Conservation (phyloP, 2,113 vertebrate genomes). For the Grus americana region DNA sequence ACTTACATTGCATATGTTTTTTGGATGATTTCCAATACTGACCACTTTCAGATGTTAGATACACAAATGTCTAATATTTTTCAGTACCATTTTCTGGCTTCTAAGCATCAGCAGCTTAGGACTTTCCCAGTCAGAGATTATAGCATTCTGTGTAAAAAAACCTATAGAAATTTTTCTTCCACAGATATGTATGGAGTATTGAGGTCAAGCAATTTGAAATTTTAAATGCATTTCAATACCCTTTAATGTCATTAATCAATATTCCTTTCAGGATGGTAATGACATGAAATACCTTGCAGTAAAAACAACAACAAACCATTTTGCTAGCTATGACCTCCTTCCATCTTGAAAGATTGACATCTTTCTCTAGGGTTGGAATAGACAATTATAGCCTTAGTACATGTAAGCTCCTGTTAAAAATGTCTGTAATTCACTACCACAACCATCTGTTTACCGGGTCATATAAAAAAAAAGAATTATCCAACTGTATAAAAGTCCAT, state of each 20-base stretch:
- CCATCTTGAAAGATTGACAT: not conserved
- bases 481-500: not conserved
- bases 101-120: not conserved
- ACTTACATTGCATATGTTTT: not conserved
- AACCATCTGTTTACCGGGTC: not conserved
- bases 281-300: not conserved
- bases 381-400: not conserved
- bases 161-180: not conserved
- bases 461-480: not conserved
- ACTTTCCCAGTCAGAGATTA: not conserved
- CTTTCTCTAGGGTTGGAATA: not conserved
- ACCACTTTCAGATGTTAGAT: constrained; percentile 2
- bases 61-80: not conserved
- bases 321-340: not conserved
- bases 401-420: not conserved
- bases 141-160: not conserved
- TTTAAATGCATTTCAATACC: not conserved
- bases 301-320: not conserved
- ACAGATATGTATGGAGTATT: not conserved
- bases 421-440: not conserved
- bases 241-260: not conserved
- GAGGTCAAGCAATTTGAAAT: not conserved
- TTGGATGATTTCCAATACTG: constrained; percentile 3
- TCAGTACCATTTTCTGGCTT: not conserved
- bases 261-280: not conserved